Evolutionary conservation across 2,797 vertebrate genomes (phyloP).

Genomic region (Echeneis naucrates): DNA sequence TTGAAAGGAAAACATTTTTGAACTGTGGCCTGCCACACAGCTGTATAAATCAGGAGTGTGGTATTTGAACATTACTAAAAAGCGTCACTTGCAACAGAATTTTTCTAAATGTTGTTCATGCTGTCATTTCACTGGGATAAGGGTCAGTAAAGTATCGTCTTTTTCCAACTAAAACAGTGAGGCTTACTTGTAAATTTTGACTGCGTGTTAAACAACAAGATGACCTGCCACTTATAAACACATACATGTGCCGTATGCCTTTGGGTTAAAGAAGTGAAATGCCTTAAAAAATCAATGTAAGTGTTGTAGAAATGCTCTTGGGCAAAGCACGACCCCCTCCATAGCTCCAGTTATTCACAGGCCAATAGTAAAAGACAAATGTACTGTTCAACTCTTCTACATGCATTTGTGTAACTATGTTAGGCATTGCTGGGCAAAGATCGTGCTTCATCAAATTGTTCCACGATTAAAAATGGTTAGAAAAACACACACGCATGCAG

Average conservation of each 20-base stretch:
- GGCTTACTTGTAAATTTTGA: conserved; percentile 18
- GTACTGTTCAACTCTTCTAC: conserved; percentile 22
- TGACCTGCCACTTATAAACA: neutral
- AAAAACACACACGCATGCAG: conserved; percentile 15
- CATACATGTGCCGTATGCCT: neutral
- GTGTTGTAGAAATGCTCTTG: conserved; percentile 25
- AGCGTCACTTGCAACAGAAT: neutral
- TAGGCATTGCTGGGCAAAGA: conserved; percentile 19
- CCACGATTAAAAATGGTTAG: conserved; percentile 42
- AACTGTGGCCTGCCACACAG: conserved; percentile 2
- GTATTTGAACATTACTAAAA: conserved; percentile 5
- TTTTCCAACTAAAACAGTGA: neutral
- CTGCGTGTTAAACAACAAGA: neutral
- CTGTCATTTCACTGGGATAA: neutral
- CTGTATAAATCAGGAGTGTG: conserved; percentile 29
- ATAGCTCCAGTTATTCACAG: conserved; percentile 29
- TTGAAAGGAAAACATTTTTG: conserved; percentile 21
- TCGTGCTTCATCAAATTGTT: conserved; percentile 47
- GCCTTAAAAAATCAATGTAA: conserved; percentile 3
- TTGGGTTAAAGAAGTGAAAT: conserved; percentile 21
- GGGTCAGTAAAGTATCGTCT: neutral
- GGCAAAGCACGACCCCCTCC: conserved; percentile 30
- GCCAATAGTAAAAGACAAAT: conserved; percentile 33
- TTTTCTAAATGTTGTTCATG: conserved; percentile 6
- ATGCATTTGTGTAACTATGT: conserved; percentile 19